phyloP scores from a whole-genome alignment of 2,888 invertebrate species.

The Bombylius discolor region DNA sequence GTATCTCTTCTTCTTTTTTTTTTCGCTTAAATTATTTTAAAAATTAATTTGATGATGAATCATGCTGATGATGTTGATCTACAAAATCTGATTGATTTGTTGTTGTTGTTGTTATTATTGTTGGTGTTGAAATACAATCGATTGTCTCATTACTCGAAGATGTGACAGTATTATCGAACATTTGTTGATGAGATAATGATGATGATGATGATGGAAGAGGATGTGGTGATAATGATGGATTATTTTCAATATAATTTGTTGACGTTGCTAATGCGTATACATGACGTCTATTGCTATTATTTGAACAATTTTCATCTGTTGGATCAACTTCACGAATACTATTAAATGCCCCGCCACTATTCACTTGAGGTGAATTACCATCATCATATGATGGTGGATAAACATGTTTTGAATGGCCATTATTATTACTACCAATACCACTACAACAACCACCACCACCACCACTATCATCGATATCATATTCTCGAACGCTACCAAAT shows the following conservation, averaged over 20 bases:
- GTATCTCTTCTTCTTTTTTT: too few species aligned
- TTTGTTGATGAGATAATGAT: neutral
- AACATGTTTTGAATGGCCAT: conserved; percentile 23
- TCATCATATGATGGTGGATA: conserved; percentile 31
- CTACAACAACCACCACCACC: neutral
- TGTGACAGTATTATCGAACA: neutral
- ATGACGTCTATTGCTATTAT: conserved; percentile 19
- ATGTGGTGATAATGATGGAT: conserved; percentile 10
- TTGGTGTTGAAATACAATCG: neutral
- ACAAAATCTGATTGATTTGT: neutral
- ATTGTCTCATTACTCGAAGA: neutral
- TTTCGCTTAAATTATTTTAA: too few species aligned
- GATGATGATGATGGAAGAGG: too few species aligned
- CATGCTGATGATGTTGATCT: too few species aligned
- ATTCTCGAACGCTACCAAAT: conserved; percentile 33
- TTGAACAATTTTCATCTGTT: conserved; percentile 20
- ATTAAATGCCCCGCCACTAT: conserved; percentile 27
- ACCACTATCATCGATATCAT: conserved; percentile 26
- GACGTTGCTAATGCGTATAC: conserved; percentile 33
- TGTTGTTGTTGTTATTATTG: neutral
- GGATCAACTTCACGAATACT: conserved; percentile 34
- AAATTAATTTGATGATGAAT: too few species aligned
- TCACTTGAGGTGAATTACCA: conserved; percentile 26
- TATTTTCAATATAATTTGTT: conserved; percentile 21
- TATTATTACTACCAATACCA: too few species aligned